These are phyloP conservation scores for Drosophila sp. DNA, from an alignment of 1,140 invertebrate species.

Conservation along the genomic window DNA sequence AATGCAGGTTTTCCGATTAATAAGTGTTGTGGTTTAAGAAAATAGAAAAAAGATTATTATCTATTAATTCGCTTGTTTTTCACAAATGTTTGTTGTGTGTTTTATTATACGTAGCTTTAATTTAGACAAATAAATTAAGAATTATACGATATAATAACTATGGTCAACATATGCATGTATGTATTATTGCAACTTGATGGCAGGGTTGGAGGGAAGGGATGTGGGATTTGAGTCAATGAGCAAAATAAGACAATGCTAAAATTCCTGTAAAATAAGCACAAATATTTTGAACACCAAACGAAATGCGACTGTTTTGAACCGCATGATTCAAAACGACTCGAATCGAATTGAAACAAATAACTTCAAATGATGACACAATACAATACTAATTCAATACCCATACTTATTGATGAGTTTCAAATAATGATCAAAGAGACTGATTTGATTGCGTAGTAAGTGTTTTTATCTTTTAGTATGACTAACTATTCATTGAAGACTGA, in stretches of 20 bases:
- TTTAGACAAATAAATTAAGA: slow-evolving; percentile 82
- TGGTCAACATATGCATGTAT: slow-evolving; percentile 59
- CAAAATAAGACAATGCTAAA: slow-evolving; percentile 29
- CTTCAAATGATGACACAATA: slow-evolving; percentile 29
- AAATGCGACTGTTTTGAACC: slow-evolving; percentile 18
- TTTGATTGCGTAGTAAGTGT: slow-evolving; percentile 12
- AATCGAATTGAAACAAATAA: slow-evolving; percentile 14
- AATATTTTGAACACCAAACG: slow-evolving; percentile 31
- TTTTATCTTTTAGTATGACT: slow-evolving; percentile 41
- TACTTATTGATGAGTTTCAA: slow-evolving; percentile 6
- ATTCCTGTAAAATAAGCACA: slow-evolving; percentile 41
- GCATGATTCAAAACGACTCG: slow-evolving; percentile 9
- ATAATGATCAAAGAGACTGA: slow-evolving; percentile 8
- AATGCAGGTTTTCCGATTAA: background rate
- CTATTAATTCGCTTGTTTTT: slow-evolving; percentile 29
- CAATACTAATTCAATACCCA: slow-evolving; percentile 20
- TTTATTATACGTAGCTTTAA: slow-evolving; percentile 78
- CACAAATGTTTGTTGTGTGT: slow-evolving; percentile 59
- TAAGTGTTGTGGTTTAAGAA: background rate
- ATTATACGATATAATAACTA: slow-evolving; percentile 81
- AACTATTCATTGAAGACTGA: slow-evolving; percentile 33
- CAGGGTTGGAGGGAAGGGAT: background rate
- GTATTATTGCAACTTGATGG: slow-evolving; percentile 61
- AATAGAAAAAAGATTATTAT: background rate
- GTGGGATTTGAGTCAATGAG: slow-evolving; percentile 15